phyloP scores from a whole-genome alignment of 2,888 invertebrate genomes.

The Pandemis heparana region DNA sequence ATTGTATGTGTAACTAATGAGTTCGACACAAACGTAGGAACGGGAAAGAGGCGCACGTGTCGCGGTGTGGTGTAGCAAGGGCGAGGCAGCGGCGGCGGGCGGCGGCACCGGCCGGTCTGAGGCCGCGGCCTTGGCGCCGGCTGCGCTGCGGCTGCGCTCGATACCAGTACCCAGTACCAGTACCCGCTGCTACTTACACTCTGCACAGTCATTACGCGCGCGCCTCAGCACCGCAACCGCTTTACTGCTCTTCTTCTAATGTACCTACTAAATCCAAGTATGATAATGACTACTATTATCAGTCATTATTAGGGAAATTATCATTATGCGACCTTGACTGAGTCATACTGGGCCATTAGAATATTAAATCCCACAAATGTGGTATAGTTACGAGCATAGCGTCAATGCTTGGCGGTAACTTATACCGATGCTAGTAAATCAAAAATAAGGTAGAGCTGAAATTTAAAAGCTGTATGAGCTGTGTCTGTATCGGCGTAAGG shows the following conservation, averaged over 20 bases:
- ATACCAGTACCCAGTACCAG: not conserved
- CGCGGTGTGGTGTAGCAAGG: not conserved
- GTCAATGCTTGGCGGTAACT: not conserved
- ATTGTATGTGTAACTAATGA: not conserved
- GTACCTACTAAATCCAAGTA: not conserved
- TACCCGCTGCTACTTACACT: no score
- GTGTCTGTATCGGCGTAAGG: no score
- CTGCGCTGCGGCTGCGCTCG: not conserved
- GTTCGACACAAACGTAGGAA: not conserved
- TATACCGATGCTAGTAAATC: not conserved
- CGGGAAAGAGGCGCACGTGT: not conserved
- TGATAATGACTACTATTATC: not conserved
- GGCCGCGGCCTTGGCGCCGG: conserved; percentile 47
- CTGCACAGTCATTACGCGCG: not conserved
- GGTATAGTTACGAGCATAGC: not conserved
- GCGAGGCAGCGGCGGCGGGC: conserved; percentile 4
- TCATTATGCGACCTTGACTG: not conserved
- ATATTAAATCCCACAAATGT: not conserved
- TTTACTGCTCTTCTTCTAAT: not conserved
- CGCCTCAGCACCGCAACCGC: not conserved
- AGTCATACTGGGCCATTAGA: not conserved
- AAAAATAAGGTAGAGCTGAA: not conserved
- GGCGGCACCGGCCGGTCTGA: conserved; percentile 48
- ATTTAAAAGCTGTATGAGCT: no score
- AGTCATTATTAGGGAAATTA: not conserved